These are phyloP conservation scores for Cetoscarus ocellatus DNA, from an alignment of 2,797 vertebrate genomes.

Conservation along the genomic window DNA sequence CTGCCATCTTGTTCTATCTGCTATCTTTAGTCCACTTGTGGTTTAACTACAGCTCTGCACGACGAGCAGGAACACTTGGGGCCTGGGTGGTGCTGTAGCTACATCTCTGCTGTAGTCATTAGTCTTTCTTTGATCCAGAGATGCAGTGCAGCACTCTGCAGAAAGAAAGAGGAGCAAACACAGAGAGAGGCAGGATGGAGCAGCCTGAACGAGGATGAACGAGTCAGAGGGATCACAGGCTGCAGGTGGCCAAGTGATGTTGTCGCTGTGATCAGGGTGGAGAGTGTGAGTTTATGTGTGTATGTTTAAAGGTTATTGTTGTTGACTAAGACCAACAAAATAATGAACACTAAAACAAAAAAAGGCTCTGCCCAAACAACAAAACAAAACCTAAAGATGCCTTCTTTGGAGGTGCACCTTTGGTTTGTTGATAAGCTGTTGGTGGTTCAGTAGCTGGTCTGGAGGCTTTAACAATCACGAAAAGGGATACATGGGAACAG, in stretches of 20 bases:
- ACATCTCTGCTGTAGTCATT: conserved; percentile 68
- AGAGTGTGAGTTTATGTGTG: conserved; percentile 31
- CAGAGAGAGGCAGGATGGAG: conserved; percentile 33
- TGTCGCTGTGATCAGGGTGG: conserved; percentile 48
- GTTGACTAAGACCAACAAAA: too few species aligned
- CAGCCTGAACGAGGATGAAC: conserved; percentile 24
- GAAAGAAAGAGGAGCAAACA: conserved; percentile 62
- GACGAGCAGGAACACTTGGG: conserved; percentile 50
- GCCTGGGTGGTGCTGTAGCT: conserved; percentile 42
- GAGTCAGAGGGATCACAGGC: conserved; percentile 24
- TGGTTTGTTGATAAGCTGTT: too few species aligned
- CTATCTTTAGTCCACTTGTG: conserved; percentile 56
- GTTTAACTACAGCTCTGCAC: conserved; percentile 61
- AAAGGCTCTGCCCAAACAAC: too few species aligned
- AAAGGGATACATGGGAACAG: too few species aligned
- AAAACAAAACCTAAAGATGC: too few species aligned
- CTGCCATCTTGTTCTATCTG: conserved; percentile 22
- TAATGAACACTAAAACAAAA: too few species aligned
- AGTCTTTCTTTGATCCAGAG: conserved; percentile 69
- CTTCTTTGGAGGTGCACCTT: too few species aligned
- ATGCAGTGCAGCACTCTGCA: conserved; percentile 65
- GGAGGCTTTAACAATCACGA: too few species aligned
- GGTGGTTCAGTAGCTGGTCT: too few species aligned
- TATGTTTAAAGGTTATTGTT: too few species aligned
- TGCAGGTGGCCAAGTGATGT: conserved; percentile 61